phyloP scores from a whole-genome alignment of 2,888 invertebrate genomes.

The Blastobasis lacticolella region DNA sequence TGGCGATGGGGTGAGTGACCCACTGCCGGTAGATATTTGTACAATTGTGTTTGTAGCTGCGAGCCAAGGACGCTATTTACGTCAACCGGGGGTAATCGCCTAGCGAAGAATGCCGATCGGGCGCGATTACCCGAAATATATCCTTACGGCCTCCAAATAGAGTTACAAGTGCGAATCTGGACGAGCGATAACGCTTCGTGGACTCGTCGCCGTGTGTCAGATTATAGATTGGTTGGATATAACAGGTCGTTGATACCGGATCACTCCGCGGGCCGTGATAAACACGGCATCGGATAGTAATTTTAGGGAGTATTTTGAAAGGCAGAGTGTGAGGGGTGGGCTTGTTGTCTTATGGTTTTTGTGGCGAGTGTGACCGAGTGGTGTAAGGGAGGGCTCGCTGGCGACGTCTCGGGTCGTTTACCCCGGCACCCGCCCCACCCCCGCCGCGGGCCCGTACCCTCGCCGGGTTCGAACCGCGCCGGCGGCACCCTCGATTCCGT shows the following conservation, averaged over 20 bases:
- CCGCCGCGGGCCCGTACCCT: too few species aligned
- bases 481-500: too few species aligned
- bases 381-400: too few species aligned
- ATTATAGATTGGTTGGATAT: slow-evolving; percentile 1
- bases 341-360: too few species aligned
- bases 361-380: too few species aligned
- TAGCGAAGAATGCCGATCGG: slow-evolving; percentile 22
- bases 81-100: slow-evolving; percentile 48
- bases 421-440: too few species aligned
- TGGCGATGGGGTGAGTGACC: slow-evolving; percentile 50
- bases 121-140: slow-evolving; percentile 23
- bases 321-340: too few species aligned
- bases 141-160: slow-evolving; percentile 28
- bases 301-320: too few species aligned
- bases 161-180: slow-evolving; percentile 18
- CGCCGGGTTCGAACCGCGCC: too few species aligned
- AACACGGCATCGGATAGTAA: too few species aligned
- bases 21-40: slow-evolving; percentile 49
- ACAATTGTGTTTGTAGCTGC: slow-evolving; percentile 62
- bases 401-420: too few species aligned
- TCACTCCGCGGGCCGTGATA: not conserved
- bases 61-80: slow-evolving; percentile 63
- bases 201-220: slow-evolving; percentile 2
- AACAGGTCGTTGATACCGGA: slow-evolving; percentile 10
- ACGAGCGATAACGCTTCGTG: slow-evolving; percentile 9